Conservation (phyloP, 2,888 invertebrate species). For the Argyresthia albistria region DNA sequence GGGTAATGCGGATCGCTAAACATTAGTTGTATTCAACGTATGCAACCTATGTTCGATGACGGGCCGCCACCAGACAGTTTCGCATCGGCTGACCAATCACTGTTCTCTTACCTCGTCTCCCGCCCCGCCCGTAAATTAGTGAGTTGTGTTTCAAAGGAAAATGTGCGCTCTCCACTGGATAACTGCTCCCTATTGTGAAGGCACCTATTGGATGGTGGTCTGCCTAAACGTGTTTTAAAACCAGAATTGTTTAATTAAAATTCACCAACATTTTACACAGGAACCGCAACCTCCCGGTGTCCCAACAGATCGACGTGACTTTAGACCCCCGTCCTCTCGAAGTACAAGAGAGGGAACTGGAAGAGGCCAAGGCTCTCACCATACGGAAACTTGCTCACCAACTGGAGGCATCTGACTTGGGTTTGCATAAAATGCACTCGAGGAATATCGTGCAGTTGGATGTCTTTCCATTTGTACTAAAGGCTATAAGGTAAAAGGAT, state of each 20-base stretch:
- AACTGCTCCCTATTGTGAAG: no score
- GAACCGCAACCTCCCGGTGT: constrained; percentile 73
- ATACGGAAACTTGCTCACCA: constrained; percentile 78
- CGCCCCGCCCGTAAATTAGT: no score
- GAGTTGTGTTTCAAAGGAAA: no score
- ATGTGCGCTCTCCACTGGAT: no score
- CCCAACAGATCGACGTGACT: constrained; percentile 76
- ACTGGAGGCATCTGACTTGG: constrained; percentile 78
- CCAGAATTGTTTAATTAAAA: neutral
- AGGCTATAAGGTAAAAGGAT: constrained; percentile 60
- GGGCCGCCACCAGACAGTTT: no score
- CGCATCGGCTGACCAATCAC: no score
- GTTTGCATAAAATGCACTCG: constrained; percentile 73
- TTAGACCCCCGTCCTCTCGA: constrained; percentile 77
- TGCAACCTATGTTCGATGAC: no score
- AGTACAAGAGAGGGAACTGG: constrained; percentile 73
- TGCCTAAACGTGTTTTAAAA: neutral
- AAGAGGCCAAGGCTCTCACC: constrained; percentile 75
- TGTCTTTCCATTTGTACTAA: constrained; percentile 74
- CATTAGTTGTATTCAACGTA: no score
- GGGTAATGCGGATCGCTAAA: no score
- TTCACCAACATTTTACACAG: constrained; percentile 18
- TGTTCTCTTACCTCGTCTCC: no score
- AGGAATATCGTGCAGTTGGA: constrained; percentile 79
- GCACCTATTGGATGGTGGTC: neutral